A percentile compares a stretch with the other conserved stretches of the same genome.
phyloP scores from a whole-genome alignment of 1,140 invertebrate species.

The Gonioctena quinquepunctata region DNA sequence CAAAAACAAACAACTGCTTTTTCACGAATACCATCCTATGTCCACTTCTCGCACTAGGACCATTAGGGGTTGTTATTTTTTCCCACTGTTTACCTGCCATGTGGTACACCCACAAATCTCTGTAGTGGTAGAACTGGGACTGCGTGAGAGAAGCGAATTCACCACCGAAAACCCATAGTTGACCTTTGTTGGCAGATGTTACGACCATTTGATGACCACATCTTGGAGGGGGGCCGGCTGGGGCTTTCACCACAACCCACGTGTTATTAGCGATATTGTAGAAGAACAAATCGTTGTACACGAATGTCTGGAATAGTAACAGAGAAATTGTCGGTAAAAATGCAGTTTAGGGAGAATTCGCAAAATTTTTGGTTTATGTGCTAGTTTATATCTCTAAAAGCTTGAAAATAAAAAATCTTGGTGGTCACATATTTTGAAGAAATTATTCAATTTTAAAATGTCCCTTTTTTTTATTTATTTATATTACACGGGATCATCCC shows the following conservation, averaged over 20 bases:
- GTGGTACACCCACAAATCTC: conserved; percentile 88
- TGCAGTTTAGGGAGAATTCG: too few relatives aligned
- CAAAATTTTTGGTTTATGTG: not conserved
- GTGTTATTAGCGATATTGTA: conserved; percentile 81
- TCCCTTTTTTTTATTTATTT: too few relatives aligned
- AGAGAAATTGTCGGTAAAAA: too few relatives aligned
- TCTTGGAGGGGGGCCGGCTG: conserved; percentile 80
- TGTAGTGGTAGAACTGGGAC: conserved; percentile 92
- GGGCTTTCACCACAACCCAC: conserved; percentile 80
- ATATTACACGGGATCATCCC: too few relatives aligned
- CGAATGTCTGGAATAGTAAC: conserved; percentile 71
- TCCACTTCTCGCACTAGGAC: conserved; percentile 84
- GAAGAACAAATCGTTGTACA: conserved; percentile 85
- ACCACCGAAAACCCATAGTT: conserved; percentile 88
- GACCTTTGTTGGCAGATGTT: conserved; percentile 72
- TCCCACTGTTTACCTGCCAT: conserved; percentile 83
- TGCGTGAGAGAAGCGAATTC: conserved; percentile 90
- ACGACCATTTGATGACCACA: conserved; percentile 85
- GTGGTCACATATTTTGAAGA: too few relatives aligned
- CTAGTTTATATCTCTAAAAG: not conserved
- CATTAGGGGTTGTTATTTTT: conserved; percentile 71
- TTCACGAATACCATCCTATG: conserved; percentile 84
- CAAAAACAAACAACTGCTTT: conserved; percentile 84
- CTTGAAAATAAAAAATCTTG: too few relatives aligned
- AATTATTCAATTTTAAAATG: too few relatives aligned